Conservation (phyloP, 2,888 invertebrate genomes). For the Drosophila eohydei region DNA sequence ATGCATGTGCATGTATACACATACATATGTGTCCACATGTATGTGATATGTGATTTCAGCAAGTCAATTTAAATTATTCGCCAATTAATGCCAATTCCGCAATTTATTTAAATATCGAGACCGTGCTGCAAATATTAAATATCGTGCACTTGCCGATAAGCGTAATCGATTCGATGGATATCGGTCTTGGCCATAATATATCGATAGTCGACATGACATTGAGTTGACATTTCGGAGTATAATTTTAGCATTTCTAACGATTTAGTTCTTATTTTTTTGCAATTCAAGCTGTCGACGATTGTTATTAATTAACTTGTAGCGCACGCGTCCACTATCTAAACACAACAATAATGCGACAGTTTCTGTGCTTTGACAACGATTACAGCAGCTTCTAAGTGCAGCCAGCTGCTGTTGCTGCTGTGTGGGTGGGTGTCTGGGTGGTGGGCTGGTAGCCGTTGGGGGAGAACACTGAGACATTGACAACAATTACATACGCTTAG, state of each 20-base stretch:
- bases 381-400: constrained; percentile 47
- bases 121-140: constrained; percentile 2
- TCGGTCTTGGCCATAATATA: constrained; percentile 36
- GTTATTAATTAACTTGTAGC: constrained; percentile 14
- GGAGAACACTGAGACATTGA: constrained; percentile 37
- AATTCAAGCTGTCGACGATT: constrained; percentile 40
- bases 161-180: constrained; percentile 20
- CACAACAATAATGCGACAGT: constrained; percentile 42
- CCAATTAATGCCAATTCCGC: neutral
- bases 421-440: constrained; percentile 29
- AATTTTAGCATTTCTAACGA: constrained; percentile 57
- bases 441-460: constrained; percentile 13
- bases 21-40: neutral
- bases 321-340: constrained; percentile 9
- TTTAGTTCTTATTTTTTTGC: constrained; percentile 50
- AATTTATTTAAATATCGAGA: constrained; percentile 5
- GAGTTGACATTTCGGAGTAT: constrained; percentile 81
- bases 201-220: constrained; percentile 81
- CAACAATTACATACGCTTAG: constrained; percentile 50
- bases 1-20: neutral
- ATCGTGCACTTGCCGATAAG: constrained; percentile 5
- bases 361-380: constrained; percentile 26
- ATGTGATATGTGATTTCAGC: neutral
- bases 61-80: constrained; percentile 6
- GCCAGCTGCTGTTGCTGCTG: constrained; percentile 46